These are phyloP conservation scores for Squalus acanthias DNA, from an alignment of 2,797 vertebrate species.

Conservation along the genomic window DNA sequence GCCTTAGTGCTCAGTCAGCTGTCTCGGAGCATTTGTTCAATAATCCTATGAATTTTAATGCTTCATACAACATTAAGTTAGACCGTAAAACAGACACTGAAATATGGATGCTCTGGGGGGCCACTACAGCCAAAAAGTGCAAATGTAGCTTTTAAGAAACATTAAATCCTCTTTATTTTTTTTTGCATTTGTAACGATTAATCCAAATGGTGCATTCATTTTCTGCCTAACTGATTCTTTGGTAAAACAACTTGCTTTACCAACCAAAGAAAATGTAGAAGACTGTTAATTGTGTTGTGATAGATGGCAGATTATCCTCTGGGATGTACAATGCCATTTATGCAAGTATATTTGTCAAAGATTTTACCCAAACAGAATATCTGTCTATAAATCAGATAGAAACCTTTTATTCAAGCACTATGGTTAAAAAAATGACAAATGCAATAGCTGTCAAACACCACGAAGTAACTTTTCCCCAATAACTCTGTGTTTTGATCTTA, in stretches of 20 bases:
- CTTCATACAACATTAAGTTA: neutral
- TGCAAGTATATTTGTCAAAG: neutral
- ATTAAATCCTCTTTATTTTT: neutral
- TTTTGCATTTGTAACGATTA: neutral
- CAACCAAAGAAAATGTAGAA: conserved; percentile 16
- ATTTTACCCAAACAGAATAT: neutral
- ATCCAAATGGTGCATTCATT: neutral
- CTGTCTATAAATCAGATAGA: neutral
- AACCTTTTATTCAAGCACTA: neutral
- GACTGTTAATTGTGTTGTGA: neutral
- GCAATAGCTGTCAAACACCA: neutral
- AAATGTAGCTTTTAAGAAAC: too few species aligned
- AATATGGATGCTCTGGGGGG: neutral
- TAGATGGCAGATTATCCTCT: neutral
- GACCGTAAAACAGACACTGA: neutral
- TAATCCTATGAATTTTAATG: conserved; percentile 3
- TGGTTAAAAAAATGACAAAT: neutral
- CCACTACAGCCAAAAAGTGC: neutral
- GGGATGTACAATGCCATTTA: neutral
- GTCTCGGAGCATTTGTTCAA: neutral
- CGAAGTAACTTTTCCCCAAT: neutral
- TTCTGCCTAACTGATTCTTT: neutral
- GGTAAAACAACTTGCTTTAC: neutral
- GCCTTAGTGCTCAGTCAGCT: neutral
- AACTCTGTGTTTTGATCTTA: neutral